phyloP scores from a whole-genome alignment of 2,113 vertebrate genomes.

The Scolopax mira region DNA sequence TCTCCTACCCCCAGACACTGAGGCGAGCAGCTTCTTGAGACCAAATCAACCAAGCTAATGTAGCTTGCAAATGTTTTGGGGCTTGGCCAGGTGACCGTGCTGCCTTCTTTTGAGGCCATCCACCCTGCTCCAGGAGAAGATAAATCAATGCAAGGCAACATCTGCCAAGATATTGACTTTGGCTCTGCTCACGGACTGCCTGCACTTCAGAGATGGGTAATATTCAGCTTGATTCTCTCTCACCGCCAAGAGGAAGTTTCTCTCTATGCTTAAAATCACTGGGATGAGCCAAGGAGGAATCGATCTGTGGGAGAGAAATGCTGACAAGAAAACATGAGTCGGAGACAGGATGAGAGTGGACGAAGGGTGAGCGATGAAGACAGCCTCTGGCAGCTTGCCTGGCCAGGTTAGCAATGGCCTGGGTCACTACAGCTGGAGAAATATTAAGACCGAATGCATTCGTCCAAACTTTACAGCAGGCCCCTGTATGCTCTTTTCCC shows the following conservation, averaged over 20 bases:
- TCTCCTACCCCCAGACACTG: constrained; percentile 27
- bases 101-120: constrained; percentile 42
- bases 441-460: neutral
- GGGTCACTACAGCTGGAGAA: neutral
- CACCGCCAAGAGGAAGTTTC: constrained; percentile 72
- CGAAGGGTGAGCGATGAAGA: constrained; percentile 38
- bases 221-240: constrained; percentile 82
- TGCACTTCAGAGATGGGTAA: constrained; percentile 75
- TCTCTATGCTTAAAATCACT: constrained; percentile 73
- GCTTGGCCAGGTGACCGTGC: constrained; percentile 34
- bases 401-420: neutral
- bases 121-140: constrained; percentile 59
- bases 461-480: neutral
- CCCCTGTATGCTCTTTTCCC: neutral
- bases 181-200: constrained; percentile 68
- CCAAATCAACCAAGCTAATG: constrained; percentile 34
- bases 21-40: neutral
- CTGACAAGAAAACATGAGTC: constrained; percentile 72
- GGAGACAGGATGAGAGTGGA: constrained; percentile 53
- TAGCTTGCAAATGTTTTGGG: constrained; percentile 40
- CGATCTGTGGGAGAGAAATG: constrained; percentile 65
- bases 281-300: constrained; percentile 68
- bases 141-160: constrained; percentile 78
- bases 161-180: constrained; percentile 79
- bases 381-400: constrained; percentile 46